A percentile compares a stretch with the other conserved stretches of the same genome.
Evolutionary conservation across 92 coral and sea anemone genomes (phyloP).

Genomic region (Plumapathes pennacea): DNA sequence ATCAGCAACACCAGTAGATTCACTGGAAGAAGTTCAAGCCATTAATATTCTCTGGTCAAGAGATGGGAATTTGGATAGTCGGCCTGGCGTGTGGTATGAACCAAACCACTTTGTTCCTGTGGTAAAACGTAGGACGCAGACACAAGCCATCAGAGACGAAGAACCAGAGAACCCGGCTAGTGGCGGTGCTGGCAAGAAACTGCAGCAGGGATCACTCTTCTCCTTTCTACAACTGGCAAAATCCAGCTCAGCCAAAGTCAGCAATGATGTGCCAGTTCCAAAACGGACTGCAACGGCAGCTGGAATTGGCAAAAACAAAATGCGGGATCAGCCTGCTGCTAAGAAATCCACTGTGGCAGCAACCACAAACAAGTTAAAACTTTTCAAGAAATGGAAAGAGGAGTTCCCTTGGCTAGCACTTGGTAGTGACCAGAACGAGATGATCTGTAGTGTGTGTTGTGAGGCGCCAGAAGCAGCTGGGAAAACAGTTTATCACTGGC

Average conservation of each 20-base stretch:
- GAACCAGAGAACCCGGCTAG: conserved; percentile 5
- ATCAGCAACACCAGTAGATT: background rate
- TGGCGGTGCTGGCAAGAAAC: conserved; percentile 5
- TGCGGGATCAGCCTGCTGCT: background rate
- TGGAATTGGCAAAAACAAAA: background rate
- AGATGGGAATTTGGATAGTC: conserved; percentile 12
- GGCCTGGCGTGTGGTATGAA: conserved; percentile 10
- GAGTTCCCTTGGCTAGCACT: conserved; percentile 31
- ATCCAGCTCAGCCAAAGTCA: conserved; percentile 3
- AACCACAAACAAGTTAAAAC: background rate
- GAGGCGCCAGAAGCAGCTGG: conserved; percentile 15
- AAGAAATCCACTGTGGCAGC: background rate
- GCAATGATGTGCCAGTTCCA: conserved; percentile 1
- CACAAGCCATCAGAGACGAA: conserved; percentile 7
- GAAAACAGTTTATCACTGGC: conserved; percentile 36
- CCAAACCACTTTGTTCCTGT: conserved; percentile 18
- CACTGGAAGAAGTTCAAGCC: background rate
- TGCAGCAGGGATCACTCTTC: conserved; percentile 12
- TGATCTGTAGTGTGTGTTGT: conserved; percentile 30
- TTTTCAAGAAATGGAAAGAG: conserved; percentile 6
- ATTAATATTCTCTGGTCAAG: conserved; percentile 21
- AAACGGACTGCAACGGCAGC: conserved; percentile 8
- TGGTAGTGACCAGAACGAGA: conserved; percentile 11
- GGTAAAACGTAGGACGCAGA: too few species aligned
- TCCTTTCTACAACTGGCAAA: conserved; percentile 4